These are phyloP conservation scores for Phocoena phocoena DNA, from an alignment of 2,113 vertebrate genomes.

Conservation along the genomic window DNA sequence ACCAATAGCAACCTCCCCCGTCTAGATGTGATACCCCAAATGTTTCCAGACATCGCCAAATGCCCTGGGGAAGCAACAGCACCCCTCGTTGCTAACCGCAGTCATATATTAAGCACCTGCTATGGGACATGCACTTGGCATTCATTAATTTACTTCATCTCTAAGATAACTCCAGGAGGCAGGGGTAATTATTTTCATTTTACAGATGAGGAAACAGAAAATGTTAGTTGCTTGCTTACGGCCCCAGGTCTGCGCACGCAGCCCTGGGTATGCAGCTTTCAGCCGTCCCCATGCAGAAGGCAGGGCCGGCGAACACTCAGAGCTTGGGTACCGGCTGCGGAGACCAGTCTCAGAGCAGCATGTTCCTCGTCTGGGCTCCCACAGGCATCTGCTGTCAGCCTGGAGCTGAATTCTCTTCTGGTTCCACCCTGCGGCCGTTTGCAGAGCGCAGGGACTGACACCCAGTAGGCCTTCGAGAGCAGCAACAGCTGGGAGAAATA, in stretches of 20 bases:
- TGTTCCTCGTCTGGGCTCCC: background rate
- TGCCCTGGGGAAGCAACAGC: background rate
- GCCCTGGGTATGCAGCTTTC: rapidly evolving
- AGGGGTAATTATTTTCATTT: background rate
- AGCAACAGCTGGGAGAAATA: rapidly evolving
- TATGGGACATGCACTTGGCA: background rate
- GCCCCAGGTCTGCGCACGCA: background rate
- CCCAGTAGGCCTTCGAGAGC: background rate
- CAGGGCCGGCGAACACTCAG: background rate
- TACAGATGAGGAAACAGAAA: background rate
- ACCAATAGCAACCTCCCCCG: too few relatives aligned
- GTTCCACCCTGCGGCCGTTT: background rate
- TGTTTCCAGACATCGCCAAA: background rate
- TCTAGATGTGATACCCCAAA: background rate
- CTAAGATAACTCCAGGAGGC: background rate
- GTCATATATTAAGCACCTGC: background rate
- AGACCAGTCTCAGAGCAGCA: rapidly evolving
- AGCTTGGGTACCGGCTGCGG: background rate
- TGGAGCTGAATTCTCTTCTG: background rate
- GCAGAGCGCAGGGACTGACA: background rate
- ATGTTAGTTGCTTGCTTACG: background rate
- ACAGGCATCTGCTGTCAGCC: background rate
- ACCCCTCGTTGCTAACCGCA: background rate
- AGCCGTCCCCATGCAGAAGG: background rate
- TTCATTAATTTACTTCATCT: background rate